Evolutionary conservation across 2,797 vertebrate species (phyloP).

Genomic region (Hirundo rustica): DNA sequence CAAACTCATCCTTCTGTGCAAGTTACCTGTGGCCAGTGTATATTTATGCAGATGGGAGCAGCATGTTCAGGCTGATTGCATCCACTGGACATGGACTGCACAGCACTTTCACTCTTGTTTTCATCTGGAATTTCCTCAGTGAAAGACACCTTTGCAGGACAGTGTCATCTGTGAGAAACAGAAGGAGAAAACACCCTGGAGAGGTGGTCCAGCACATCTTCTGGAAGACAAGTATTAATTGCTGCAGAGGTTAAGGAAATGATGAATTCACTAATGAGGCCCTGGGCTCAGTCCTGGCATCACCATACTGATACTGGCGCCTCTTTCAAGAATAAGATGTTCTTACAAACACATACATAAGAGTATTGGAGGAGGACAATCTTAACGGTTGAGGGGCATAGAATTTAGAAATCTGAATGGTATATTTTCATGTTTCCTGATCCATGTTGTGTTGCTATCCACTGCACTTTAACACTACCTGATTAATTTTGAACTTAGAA

Average conservation of each 20-base stretch:
- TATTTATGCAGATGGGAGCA: accelerated
- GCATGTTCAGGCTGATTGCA: background rate
- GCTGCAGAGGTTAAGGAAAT: background rate
- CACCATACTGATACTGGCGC: background rate
- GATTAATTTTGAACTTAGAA: background rate
- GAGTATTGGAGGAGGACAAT: background rate
- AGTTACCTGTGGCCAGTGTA: accelerated
- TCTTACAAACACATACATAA: background rate
- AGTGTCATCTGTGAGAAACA: background rate
- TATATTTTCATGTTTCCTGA: background rate
- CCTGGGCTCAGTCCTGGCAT: background rate
- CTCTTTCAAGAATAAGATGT: background rate
- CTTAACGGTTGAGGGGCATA: background rate
- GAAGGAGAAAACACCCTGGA: background rate
- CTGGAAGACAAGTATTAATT: background rate
- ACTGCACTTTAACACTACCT: background rate
- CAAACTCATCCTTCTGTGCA: background rate
- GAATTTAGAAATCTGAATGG: background rate
- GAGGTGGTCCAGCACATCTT: accelerated
- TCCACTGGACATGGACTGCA: accelerated
- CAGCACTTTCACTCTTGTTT: background rate
- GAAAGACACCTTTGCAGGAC: background rate
- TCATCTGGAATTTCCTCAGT: background rate
- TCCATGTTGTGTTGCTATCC: background rate
- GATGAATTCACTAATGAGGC: background rate